These are phyloP conservation scores for Heliothis peltigera DNA, from an alignment of 2,888 invertebrate genomes.

Conservation along the genomic window DNA sequence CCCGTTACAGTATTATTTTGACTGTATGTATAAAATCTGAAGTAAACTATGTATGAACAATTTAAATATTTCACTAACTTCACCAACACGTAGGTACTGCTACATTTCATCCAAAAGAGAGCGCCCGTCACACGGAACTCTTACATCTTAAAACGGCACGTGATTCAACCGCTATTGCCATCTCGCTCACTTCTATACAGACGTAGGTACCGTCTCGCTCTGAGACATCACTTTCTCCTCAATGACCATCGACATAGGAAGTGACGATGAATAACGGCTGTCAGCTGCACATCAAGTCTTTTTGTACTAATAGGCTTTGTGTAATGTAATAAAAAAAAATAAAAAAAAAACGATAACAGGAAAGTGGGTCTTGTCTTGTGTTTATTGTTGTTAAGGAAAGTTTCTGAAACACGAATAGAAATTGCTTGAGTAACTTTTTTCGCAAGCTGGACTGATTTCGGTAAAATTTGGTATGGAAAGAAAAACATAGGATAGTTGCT, in stretches of 20 bases:
- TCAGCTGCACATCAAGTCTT: constrained; percentile 43
- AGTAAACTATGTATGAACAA: too few species aligned
- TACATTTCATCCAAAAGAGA: constrained; percentile 41
- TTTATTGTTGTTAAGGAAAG: too few species aligned
- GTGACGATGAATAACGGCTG: constrained; percentile 65
- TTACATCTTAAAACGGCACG: constrained; percentile 74
- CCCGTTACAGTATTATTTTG: too few species aligned
- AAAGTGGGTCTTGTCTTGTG: background rate
- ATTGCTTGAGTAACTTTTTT: too few species aligned
- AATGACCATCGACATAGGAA: constrained; percentile 61
- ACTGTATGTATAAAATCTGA: too few species aligned
- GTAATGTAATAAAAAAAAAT: background rate
- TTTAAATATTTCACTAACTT: too few species aligned
- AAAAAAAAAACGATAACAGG: background rate
- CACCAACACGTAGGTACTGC: too few species aligned
- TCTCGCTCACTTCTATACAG: constrained; percentile 59
- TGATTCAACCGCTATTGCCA: constrained; percentile 63
- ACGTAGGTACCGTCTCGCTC: constrained; percentile 53
- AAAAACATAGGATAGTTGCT: too few species aligned
- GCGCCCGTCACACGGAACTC: constrained; percentile 62
- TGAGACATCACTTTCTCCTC: constrained; percentile 68
- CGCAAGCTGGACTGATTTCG: too few species aligned
- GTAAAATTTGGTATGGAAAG: too few species aligned
- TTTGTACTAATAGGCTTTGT: constrained; percentile 10
- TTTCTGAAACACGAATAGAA: too few species aligned